A percentile compares a stretch with the other conserved stretches of the same genome.
Evolutionary conservation across 2,113 vertebrate species (phyloP).

Genomic region (Neodon shergylaensis): DNA sequence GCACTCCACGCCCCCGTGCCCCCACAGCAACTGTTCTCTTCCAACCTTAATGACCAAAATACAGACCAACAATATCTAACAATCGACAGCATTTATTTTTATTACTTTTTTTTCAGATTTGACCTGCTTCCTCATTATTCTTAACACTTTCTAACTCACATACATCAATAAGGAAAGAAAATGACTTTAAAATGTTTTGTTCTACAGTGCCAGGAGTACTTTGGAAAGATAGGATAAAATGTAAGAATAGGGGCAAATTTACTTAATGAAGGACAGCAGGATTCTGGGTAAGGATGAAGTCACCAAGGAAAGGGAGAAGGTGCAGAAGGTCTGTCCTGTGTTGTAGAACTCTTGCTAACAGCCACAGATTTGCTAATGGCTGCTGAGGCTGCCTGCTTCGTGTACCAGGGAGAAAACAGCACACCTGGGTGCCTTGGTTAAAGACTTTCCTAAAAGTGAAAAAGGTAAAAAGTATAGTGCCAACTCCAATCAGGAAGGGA

Average conservation of each 20-base stretch:
- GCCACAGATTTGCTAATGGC: not conserved
- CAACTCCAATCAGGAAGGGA: not conserved
- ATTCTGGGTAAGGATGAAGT: not conserved
- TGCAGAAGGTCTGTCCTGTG: too few species aligned
- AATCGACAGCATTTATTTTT: rapidly evolving
- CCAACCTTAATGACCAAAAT: not conserved
- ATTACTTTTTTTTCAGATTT: too few species aligned
- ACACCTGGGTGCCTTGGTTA: not conserved
- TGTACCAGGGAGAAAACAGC: not conserved
- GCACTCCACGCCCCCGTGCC: too few species aligned
- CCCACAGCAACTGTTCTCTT: not conserved
- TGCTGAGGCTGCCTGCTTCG: not conserved
- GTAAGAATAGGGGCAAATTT: not conserved
- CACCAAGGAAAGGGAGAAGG: rapidly evolving
- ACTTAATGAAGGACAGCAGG: not conserved
- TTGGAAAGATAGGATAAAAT: rapidly evolving
- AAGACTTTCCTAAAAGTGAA: not conserved
- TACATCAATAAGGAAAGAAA: not conserved
- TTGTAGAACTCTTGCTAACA: not conserved
- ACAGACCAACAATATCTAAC: not conserved
- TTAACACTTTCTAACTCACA: not conserved
- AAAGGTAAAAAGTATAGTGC: not conserved
- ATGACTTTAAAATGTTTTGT: not conserved
- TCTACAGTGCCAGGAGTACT: not conserved
- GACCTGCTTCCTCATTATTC: not conserved